Base-by-base conservation (phyloP, 2,888 invertebrate genomes). In the Hemistola chrysoprasaria region DNA sequence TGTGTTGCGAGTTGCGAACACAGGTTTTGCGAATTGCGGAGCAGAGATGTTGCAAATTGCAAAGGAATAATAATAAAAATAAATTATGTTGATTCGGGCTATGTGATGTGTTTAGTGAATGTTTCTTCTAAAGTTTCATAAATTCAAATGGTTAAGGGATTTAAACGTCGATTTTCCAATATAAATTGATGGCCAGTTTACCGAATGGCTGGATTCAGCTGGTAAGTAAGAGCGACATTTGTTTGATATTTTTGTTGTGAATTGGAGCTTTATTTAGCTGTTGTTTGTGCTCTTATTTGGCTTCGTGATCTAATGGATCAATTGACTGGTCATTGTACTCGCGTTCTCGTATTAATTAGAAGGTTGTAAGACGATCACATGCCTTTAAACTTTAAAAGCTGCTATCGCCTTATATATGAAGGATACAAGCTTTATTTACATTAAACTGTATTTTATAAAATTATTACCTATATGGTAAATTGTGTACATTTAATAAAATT, bases 181-280 rank as follows among this genome's bases (percentile, higher is more conserved):
- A 63, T 57, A 62, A 74, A 82, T 88, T 84, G 73, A 88, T 88
- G 88, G 88, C 85, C 78, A 81, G 78, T 73, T 65, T 73, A 83
- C 81, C 90, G 89, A 90, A 90, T 90, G 90, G 90, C 90, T 84
- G 90, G 90, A 72, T 90, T 90, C 79, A 90, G 84, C 78, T 90
- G 90, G 90, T 89, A 61, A 83, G 79, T 66, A 41, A 50, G 41
- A 50, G 42, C 50, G 40, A 50, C 31, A 55, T 47, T 43, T 38
- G 42, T 53, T 51, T 55, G 52, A 48, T 60, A 47, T 47, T 60
- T 51, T 62, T 61, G 66, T 73, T 64, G 53, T 60, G 56, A 62
- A 59, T 51, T 50, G 65, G 66, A 76, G 59, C 59, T 71, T 70
- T 64, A 63, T 71, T 73, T 63, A 59, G 56, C 58, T 65, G 61